phyloP scores from a whole-genome alignment of 1,140 invertebrate genomes.

The Trachymyrmex cornetzi region DNA sequence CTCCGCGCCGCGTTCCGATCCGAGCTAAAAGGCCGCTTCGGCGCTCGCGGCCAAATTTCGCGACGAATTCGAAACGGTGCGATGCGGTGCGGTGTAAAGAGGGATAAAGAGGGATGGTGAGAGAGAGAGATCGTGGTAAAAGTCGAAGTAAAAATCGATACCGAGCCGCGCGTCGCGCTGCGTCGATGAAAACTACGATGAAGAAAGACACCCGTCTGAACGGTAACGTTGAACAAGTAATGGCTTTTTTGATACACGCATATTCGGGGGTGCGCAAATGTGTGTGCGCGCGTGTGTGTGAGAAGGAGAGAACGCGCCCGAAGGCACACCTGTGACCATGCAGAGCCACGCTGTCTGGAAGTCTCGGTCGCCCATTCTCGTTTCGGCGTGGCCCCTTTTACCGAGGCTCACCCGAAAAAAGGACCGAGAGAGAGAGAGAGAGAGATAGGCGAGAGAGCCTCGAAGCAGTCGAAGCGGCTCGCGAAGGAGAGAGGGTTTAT shows the following conservation, averaged over 20 bases:
- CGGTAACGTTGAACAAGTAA: conserved; percentile 46
- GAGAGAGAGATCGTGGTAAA: conserved; percentile 40
- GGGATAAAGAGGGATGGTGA: too few species aligned
- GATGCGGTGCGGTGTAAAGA: not conserved
- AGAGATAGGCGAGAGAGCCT: conserved; percentile 37
- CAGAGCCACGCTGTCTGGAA: conserved; percentile 70
- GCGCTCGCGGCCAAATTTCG: conserved; percentile 64
- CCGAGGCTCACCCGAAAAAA: conserved; percentile 56
- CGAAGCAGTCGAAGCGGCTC: conserved; percentile 30
- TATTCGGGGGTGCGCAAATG: not conserved
- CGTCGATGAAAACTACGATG: conserved; percentile 24
- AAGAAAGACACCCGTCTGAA: conserved; percentile 29
- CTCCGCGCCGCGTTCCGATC: conserved; percentile 52
- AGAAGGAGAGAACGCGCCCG: conserved; percentile 41
- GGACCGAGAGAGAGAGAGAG: conserved; percentile 47
- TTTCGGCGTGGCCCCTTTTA: conserved; percentile 60
- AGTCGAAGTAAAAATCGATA: conserved; percentile 36
- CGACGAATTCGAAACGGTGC: conserved; percentile 62
- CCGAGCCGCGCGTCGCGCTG: not conserved
- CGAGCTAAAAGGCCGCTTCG: conserved; percentile 59
- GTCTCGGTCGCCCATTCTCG: conserved; percentile 60
- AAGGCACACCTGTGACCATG: conserved; percentile 68
- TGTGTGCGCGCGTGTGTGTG: too few species aligned
- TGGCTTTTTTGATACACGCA: conserved; percentile 40
- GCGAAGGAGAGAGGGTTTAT: conserved; percentile 53